Evolutionary conservation across 1,140 invertebrate genomes (phyloP).

Genomic region (Adoxophyes honmai): DNA sequence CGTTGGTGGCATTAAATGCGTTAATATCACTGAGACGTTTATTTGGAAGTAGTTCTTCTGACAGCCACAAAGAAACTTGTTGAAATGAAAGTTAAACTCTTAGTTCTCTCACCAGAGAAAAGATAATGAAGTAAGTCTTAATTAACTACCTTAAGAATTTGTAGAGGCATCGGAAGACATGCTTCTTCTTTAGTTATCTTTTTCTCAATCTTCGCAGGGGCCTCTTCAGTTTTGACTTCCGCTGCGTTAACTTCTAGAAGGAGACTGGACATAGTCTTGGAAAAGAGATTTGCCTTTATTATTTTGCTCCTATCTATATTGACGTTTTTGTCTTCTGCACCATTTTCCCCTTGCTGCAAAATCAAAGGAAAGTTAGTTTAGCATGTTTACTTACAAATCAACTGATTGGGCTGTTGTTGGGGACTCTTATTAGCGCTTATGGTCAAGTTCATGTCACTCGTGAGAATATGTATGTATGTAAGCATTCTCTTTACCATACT

Average conservation of each 20-base stretch:
- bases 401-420: too few species aligned
- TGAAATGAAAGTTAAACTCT: too few species aligned
- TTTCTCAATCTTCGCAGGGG: constrained; percentile 29
- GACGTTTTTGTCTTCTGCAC: constrained; percentile 30
- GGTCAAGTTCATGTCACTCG: too few species aligned
- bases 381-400: too few species aligned
- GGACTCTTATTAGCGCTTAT: too few species aligned
- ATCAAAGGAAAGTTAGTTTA: constrained; percentile 15
- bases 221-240: constrained; percentile 21
- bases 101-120: too few species aligned
- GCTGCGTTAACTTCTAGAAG: constrained; percentile 23
- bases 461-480: constrained; percentile 4
- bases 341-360: constrained; percentile 47
- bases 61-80: too few species aligned
- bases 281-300: constrained; percentile 55
- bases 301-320: constrained; percentile 48
- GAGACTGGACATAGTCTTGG: constrained; percentile 40
- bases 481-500: constrained; percentile 51
- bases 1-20: too few species aligned
- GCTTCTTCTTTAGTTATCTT: constrained; percentile 54
- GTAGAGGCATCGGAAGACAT: constrained; percentile 56
- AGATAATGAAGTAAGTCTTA: too few species aligned
- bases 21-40: too few species aligned
- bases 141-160: constrained; percentile 62
- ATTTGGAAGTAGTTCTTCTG: too few species aligned